Base-by-base conservation (phyloP, 2,797 vertebrate genomes). In the Dromococcyx pavoninus region DNA sequence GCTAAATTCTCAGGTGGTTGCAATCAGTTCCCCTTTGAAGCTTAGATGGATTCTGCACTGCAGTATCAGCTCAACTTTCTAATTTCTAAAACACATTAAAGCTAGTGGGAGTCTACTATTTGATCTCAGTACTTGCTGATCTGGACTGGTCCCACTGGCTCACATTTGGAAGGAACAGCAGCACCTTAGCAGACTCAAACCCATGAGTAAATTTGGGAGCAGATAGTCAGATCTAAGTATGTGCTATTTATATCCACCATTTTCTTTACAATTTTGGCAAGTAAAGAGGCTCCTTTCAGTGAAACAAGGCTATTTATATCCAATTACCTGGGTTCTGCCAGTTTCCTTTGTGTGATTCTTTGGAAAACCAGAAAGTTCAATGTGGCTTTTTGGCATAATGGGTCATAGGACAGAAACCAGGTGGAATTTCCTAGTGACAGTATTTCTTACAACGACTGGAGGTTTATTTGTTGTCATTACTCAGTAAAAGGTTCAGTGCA, bases 1-100 rank as follows among this genome's bases (percentile, higher is more conserved):
- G 91, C 66, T 75, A 78, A 93, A 66, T 86, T 91, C 46, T 81
- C 62, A 65, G 43, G 50, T 53, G 4, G 48, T 44, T 88, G 72
- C 69, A 71, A 60, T 88, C 72, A 72, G 76, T 54, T 78, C 39
- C 54, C 58, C 48, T 86, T 91, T 95, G 86, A 90, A 86, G 74
- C 69, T 32, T 43, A 33, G 35, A 53, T 15, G 72, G 43, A 58
- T 91, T 76, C 72, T 66, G 60, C 66, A 54, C 44, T 14, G 57
- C 66, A 39, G 43, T 28, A 70, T n/a, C 50, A 76, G 44, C 75
- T 66, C 72, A 60, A 51, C 39, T 66, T 82, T 43, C 13, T 56
- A 39, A 77, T 83, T 90, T 77, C 70, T 82, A 58, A 74, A 87
- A 73, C 30, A 32, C 5, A 6, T 30, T 76, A 51, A 75, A 58